phyloP scores from a whole-genome alignment of 2,113 vertebrate genomes.

The Lasiurus borealis region DNA sequence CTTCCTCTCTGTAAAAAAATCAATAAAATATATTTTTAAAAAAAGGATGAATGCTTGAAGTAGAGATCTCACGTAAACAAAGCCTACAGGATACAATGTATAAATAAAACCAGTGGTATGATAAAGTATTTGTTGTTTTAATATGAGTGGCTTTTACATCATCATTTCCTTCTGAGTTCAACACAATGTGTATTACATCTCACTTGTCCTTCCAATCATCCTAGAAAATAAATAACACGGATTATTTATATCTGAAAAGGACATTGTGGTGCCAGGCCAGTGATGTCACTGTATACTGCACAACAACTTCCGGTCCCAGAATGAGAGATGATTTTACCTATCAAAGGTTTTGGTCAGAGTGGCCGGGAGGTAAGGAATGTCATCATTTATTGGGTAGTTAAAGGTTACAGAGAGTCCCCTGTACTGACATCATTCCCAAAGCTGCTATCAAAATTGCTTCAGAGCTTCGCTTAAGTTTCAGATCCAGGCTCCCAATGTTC shows the following conservation, averaged over 20 bases:
- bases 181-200: not conserved
- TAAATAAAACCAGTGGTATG: not conserved
- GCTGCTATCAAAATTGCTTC: not conserved
- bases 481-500: not conserved
- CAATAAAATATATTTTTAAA: too few species aligned
- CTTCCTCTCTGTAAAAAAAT: too few species aligned
- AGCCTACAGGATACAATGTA: not conserved
- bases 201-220: not conserved
- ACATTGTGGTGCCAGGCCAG: not conserved
- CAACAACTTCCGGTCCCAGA: not conserved
- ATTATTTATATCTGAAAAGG: conserved; percentile 13
- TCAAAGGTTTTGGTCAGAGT: not conserved
- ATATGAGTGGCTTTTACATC: not conserved
- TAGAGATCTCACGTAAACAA: not conserved
- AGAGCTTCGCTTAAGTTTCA: not conserved
- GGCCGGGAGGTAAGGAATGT: not conserved
- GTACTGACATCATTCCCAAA: not conserved
- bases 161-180: conserved; percentile 33
- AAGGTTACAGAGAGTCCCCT: not conserved
- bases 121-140: not conserved
- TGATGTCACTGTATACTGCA: not conserved
- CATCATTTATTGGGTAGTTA: not conserved
- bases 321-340: not conserved
- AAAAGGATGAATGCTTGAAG: not conserved
- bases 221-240: conserved; percentile 13